A percentile compares a stretch with the other conserved stretches of the same genome.
These are phyloP conservation scores for Actinernus sp. DNA, from an alignment of 92 coral and sea anemone species.

Conservation along the genomic window DNA sequence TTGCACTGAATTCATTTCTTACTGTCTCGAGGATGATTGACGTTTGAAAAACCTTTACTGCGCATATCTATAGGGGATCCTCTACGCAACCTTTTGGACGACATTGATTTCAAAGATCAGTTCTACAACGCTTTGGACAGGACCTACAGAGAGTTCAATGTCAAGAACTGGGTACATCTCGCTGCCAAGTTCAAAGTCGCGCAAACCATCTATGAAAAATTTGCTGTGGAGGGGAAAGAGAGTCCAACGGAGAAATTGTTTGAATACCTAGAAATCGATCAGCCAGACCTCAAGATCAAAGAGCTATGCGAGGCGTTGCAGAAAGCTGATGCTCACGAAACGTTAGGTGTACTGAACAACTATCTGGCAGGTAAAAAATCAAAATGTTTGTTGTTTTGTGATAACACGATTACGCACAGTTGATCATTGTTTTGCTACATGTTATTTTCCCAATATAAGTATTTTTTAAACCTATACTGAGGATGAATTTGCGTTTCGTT, in stretches of 20 bases:
- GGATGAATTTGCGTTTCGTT: too few relatives aligned
- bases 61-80: background rate
- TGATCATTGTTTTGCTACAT: too few relatives aligned
- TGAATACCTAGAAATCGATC: background rate
- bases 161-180: slow-evolving; percentile 8
- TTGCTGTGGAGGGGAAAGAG: background rate
- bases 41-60: background rate
- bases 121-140: slow-evolving; percentile 6
- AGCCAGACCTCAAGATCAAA: background rate
- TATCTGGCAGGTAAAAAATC: background rate
- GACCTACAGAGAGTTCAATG: background rate
- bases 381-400: too few relatives aligned
- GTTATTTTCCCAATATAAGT: too few relatives aligned
- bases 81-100: slow-evolving; percentile 1
- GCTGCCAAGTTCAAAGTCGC: slow-evolving; percentile 2
- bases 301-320: background rate
- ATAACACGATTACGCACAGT: too few relatives aligned
- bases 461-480: too few relatives aligned
- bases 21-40: too few relatives aligned
- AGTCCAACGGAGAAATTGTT: slow-evolving; percentile 20
- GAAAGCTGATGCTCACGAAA: background rate
- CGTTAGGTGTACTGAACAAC: background rate
- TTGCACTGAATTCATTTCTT: too few relatives aligned
- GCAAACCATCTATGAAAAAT: background rate
- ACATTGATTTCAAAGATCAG: background rate